Evolutionary conservation across 2,888 invertebrate genomes (phyloP).

Genomic region (Drosophila testacea): DNA sequence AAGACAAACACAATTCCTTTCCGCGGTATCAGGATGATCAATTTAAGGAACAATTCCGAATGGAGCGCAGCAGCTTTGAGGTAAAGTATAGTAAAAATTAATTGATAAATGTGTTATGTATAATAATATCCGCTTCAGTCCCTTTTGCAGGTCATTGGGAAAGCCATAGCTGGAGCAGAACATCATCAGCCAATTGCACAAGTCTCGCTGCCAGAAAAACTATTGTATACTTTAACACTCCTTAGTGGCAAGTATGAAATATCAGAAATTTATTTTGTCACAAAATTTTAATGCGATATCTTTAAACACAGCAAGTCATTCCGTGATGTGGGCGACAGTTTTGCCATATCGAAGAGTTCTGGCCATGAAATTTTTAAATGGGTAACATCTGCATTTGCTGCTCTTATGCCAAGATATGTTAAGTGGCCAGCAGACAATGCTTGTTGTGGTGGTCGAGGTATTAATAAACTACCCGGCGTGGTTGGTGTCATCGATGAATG

Average conservation of each 20-base stretch:
- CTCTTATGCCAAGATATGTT: conserved; percentile 43
- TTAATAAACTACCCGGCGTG: conserved; percentile 37
- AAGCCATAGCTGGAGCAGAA: conserved; percentile 24
- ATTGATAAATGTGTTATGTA: not conserved
- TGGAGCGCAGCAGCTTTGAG: conserved; percentile 56
- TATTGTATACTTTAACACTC: conserved; percentile 47
- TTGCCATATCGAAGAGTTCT: conserved; percentile 57
- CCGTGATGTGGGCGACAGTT: conserved; percentile 53
- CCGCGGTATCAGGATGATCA: conserved; percentile 43
- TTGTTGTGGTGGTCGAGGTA: conserved; percentile 2
- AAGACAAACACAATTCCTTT: not conserved
- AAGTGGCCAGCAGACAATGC: conserved; percentile 38
- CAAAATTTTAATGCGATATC: too few relatives aligned
- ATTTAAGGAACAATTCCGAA: conserved; percentile 53
- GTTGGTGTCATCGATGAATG: conserved; percentile 56
- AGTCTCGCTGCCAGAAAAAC: conserved; percentile 47
- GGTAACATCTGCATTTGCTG: conserved; percentile 43
- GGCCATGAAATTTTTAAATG: conserved; percentile 59
- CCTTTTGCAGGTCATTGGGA: conserved; percentile 35
- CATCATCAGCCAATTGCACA: conserved; percentile 40
- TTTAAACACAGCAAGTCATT: conserved; percentile 40
- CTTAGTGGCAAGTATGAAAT: conserved; percentile 50
- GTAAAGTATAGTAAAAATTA: conserved; percentile 8
- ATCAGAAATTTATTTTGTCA: not conserved
- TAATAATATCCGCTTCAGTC: conserved; percentile 9